These are phyloP conservation scores for Siphlonurus alternatus DNA, from an alignment of 2,888 invertebrate species.

Conservation along the genomic window DNA sequence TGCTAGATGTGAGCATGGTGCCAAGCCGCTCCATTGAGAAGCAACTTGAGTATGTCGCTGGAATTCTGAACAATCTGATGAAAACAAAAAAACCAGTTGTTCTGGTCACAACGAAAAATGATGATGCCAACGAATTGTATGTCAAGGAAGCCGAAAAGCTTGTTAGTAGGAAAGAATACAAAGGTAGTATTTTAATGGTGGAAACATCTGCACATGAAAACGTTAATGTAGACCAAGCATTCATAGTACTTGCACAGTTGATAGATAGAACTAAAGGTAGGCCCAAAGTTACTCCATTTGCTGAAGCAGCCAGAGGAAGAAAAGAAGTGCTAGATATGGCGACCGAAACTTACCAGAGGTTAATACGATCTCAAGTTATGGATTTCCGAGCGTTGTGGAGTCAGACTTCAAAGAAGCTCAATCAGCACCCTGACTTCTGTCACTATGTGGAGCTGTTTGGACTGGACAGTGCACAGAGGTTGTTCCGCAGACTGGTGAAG, in stretches of 20 bases:
- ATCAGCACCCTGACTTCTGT: slow-evolving; percentile 74
- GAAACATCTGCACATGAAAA: slow-evolving; percentile 94
- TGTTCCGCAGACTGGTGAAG: slow-evolving; percentile 62
- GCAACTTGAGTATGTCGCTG: slow-evolving; percentile 70
- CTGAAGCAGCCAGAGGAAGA: slow-evolving; percentile 69
- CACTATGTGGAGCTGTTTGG: slow-evolving; percentile 83
- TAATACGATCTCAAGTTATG: slow-evolving; percentile 62
- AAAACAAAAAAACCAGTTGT: slow-evolving; percentile 93
- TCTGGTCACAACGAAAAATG: slow-evolving; percentile 89
- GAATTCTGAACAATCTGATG: slow-evolving; percentile 67
- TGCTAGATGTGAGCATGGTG: slow-evolving; percentile 90
- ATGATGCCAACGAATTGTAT: slow-evolving; percentile 75
- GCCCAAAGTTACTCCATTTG: slow-evolving; percentile 46
- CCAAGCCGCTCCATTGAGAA: slow-evolving; percentile 81
- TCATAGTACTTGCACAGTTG: slow-evolving; percentile 77
- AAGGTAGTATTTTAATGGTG: slow-evolving; percentile 70
- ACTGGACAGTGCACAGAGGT: slow-evolving; percentile 59
- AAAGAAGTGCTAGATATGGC: slow-evolving; percentile 81
- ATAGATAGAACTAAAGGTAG: slow-evolving; percentile 78
- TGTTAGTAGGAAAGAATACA: slow-evolving; percentile 79
- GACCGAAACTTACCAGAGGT: slow-evolving; percentile 74
- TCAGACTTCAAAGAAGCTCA: slow-evolving; percentile 67
- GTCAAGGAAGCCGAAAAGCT: slow-evolving; percentile 79
- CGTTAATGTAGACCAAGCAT: slow-evolving; percentile 88
- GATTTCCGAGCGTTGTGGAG: slow-evolving; percentile 68